Evolutionary conservation across 2,113 vertebrate genomes (phyloP).

Genomic region (Odobenus rosmarus): DNA sequence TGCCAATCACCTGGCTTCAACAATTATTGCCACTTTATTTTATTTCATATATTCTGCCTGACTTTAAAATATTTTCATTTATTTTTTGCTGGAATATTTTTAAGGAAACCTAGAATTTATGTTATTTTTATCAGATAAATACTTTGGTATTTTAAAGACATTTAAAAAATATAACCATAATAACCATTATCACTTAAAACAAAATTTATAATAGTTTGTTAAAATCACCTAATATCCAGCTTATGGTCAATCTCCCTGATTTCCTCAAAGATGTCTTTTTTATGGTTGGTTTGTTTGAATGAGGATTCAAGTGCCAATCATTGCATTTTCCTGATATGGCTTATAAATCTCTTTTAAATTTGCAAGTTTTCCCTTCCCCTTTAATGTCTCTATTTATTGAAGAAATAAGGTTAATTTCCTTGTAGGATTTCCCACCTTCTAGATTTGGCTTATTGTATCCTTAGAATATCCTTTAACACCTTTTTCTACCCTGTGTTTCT

Average conservation of each 20-base stretch:
- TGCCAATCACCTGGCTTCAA: background rate
- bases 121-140: background rate
- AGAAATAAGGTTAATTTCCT: background rate
- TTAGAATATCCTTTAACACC: background rate
- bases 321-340: background rate
- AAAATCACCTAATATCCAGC: background rate
- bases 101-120: background rate
- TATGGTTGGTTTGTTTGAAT: background rate
- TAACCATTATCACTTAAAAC: background rate
- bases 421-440: background rate
- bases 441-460: background rate
- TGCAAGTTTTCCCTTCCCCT: background rate
- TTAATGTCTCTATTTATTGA: background rate
- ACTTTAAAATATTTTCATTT: background rate
- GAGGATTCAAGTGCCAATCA: background rate
- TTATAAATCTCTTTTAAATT: background rate
- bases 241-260: background rate
- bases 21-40: background rate
- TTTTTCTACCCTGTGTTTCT: background rate
- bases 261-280: background rate
- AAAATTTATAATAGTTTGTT: background rate
- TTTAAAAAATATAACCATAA: background rate
- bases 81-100: constrained; percentile 46
- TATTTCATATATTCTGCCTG: background rate
- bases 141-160: background rate